Percentiles rank a stretch among this genome's conserved stretches.
These are phyloP conservation scores for Sebastes variabilis DNA, from an alignment of 2,797 vertebrate genomes.

Conservation along the genomic window DNA sequence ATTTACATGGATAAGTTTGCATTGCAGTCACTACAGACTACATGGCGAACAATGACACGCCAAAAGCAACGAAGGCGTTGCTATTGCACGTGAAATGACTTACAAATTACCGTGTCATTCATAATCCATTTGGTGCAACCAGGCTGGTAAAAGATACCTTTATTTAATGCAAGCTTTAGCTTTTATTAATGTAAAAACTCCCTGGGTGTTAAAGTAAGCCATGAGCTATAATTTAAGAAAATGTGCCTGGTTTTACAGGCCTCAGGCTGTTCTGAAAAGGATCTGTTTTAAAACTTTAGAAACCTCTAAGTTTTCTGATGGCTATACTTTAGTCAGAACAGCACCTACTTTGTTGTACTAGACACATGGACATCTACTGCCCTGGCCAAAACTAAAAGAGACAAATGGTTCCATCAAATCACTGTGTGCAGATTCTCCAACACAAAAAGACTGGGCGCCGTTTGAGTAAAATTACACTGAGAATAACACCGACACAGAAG, in stretches of 20 bases:
- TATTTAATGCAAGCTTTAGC: neutral
- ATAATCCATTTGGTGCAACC: too few species aligned
- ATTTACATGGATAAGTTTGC: too few species aligned
- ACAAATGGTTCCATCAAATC: neutral
- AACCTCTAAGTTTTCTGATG: neutral
- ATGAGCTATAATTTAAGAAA: neutral
- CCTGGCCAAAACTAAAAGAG: neutral
- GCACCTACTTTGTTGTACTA: neutral
- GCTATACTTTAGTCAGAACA: neutral
- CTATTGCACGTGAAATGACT: too few species aligned
- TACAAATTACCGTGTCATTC: too few species aligned
- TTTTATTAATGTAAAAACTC: neutral
- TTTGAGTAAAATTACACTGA: conserved; percentile 32
- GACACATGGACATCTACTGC: neutral
- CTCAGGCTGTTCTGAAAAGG: neutral
- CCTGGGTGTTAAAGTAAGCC: neutral
- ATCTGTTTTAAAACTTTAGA: neutral
- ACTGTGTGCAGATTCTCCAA: too few species aligned
- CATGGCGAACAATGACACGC: too few species aligned
- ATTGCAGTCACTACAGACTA: too few species aligned
- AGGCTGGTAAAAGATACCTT: neutral
- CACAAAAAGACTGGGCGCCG: too few species aligned
- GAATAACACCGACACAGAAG: conserved; percentile 16
- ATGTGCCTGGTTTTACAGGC: neutral
- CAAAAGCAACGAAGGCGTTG: too few species aligned